These are phyloP conservation scores for Tipula vernalis DNA, from an alignment of 2,888 invertebrate genomes.

Conservation along the genomic window DNA sequence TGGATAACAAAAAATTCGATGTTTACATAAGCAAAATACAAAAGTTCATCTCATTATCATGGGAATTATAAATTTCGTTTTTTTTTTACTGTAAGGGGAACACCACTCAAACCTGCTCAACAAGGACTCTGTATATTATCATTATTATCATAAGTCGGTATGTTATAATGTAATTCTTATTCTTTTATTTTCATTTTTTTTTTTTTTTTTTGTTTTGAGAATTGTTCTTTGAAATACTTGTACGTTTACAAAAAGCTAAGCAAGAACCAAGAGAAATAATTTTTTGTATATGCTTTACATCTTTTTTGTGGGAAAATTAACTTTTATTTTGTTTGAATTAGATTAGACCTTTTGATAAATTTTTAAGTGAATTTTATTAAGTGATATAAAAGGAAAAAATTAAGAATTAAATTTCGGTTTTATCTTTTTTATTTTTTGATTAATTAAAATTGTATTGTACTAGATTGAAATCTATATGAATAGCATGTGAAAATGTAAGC, in stretches of 20 bases:
- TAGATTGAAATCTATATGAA: neutral
- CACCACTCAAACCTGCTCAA: neutral
- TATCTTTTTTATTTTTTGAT: neutral
- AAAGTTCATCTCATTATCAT: neutral
- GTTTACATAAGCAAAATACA: neutral
- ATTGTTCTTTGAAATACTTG: neutral
- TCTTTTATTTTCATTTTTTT: neutral
- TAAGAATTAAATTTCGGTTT: neutral
- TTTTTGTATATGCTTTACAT: neutral
- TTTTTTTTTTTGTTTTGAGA: neutral
- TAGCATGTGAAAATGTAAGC: too few relatives aligned
- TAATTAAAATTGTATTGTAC: neutral
- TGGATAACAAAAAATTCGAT: neutral
- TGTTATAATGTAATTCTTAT: neutral
- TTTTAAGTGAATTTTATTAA: neutral
- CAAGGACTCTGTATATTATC: neutral
- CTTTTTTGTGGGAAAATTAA: neutral
- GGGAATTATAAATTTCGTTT: neutral
- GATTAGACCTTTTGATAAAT: constrained; percentile 4
- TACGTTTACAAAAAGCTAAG: neutral
- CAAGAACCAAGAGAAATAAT: neutral
- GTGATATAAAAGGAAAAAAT: neutral
- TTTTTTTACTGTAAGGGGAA: neutral
- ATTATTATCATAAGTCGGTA: neutral
- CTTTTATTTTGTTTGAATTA: neutral